phyloP scores from a whole-genome alignment of 2,797 vertebrate species.

The Poliocrania exsul region DNA sequence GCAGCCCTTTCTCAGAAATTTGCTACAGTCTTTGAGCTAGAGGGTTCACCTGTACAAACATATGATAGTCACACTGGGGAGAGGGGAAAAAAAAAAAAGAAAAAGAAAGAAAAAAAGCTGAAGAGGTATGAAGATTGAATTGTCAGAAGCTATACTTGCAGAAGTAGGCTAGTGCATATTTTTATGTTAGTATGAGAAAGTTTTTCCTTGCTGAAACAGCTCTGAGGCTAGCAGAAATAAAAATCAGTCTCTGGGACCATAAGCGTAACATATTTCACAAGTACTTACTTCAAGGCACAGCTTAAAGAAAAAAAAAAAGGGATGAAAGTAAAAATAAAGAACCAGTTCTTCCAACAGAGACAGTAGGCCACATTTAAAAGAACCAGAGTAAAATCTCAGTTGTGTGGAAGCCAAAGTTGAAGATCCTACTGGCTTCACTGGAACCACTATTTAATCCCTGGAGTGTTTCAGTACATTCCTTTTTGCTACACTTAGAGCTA shows the following conservation, averaged over 20 bases:
- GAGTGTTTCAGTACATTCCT: background rate
- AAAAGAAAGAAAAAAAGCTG: background rate
- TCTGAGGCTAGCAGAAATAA: background rate
- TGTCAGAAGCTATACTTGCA: background rate
- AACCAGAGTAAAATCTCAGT: background rate
- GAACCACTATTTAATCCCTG: background rate
- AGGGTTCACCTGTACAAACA: background rate
- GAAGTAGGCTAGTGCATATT: background rate
- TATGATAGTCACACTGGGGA: fast-evolving
- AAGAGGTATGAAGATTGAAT: background rate
- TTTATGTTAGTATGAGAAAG: background rate
- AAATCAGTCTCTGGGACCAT: background rate
- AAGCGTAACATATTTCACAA: background rate
- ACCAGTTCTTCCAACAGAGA: background rate
- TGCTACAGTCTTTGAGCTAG: background rate
- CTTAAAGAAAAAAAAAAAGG: background rate
- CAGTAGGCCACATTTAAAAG: background rate
- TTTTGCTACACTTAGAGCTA: background rate
- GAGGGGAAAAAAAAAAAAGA: too few relatives aligned
- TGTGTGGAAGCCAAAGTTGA: background rate
- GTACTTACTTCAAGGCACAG: background rate
- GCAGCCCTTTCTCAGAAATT: background rate
- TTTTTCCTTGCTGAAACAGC: background rate
- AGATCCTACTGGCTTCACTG: background rate
- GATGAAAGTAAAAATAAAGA: background rate